Base-by-base conservation (phyloP, 2,113 vertebrate genomes). In the Mastomys coucha region DNA sequence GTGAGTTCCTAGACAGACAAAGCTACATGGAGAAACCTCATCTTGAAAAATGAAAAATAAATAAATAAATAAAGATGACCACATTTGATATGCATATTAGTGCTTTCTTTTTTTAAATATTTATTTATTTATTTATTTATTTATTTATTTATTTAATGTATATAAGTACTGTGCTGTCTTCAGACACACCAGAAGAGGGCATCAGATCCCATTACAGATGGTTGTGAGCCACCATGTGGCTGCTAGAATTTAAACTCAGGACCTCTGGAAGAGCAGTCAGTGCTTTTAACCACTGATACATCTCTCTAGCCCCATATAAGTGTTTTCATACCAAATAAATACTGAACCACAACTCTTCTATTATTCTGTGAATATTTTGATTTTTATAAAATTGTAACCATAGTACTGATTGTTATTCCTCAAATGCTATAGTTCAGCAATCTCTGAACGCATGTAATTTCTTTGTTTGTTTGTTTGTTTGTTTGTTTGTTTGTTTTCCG, bases 321-420 rank as follows among this genome's bases (percentile, higher is more conserved):
- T 65, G 94, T 72, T 76, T 85, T 19, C 19, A 81, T 58, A 90
- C 69, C 84, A 75, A 39, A 33, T 95, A 6, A 92, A 70, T 5
- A 94, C 70, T 39, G 12, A 77, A 39, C 2, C 10, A 90, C 4
- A 49, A 10, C n/a, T 84, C 69, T 8, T 22, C 67, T 67, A 42
- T 86, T 94, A 76, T 93, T 94, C 5, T 95, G 13, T 91, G 28
- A 22, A 45, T 58, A 84, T 58, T 94, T 94, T 89, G 4, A 33
- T 58, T 94, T 94, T 22, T 58, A 75, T n/a, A 73, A 78, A 89
- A 45, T 0, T 51, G 22, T 5, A 70, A 53, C 13, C 5, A 49
- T 67, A 56, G 80, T 39, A 7, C 24, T 20, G 86, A 22, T 76
- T 80, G 9, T 19, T 95, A 51, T 67, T 84, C 56, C 80, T 33